These are phyloP conservation scores for Drosophila subpulchrella DNA, from an alignment of 1,140 invertebrate species.

Conservation along the genomic window DNA sequence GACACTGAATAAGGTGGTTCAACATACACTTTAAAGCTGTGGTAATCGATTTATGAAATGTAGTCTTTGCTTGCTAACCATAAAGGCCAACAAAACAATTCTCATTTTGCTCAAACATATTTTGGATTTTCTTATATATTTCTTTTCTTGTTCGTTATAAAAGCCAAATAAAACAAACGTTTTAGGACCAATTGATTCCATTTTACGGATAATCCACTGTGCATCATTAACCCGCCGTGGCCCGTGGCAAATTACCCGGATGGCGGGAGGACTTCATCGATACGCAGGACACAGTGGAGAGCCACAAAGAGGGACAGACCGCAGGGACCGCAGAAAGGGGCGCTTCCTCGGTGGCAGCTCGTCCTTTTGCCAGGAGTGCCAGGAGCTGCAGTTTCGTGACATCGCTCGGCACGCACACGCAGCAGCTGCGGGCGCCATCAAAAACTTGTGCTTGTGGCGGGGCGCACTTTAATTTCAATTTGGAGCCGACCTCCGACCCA, in stretches of 20 bases:
- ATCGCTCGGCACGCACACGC: slow-evolving; percentile 52
- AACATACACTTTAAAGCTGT: too few species aligned
- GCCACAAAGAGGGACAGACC: slow-evolving; percentile 55
- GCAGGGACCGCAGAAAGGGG: slow-evolving; percentile 43
- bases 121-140: too few species aligned
- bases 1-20: too few species aligned
- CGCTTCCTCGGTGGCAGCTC: slow-evolving; percentile 1
- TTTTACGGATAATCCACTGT: slow-evolving; percentile 37
- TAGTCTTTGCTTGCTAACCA: too few species aligned
- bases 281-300: slow-evolving; percentile 39
- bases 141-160: too few species aligned
- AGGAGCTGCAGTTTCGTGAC: slow-evolving; percentile 17
- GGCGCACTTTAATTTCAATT: slow-evolving; percentile 79
- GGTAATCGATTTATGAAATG: too few species aligned
- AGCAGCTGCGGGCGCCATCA: slow-evolving; percentile 72
- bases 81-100: too few species aligned
- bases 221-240: slow-evolving; percentile 13
- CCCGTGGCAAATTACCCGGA: slow-evolving; percentile 47
- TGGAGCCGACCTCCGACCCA: slow-evolving; percentile 40
- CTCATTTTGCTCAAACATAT: too few species aligned
- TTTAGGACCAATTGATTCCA: not conserved
- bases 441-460: slow-evolving; percentile 71
- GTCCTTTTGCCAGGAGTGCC: not conserved
- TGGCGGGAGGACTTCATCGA: slow-evolving; percentile 63
- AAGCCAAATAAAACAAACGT: not conserved